Percentiles rank a stretch among this genome's conserved stretches.
Conservation (phyloP, 2,113 vertebrate species). For the Brachypteracias leptosomus region DNA sequence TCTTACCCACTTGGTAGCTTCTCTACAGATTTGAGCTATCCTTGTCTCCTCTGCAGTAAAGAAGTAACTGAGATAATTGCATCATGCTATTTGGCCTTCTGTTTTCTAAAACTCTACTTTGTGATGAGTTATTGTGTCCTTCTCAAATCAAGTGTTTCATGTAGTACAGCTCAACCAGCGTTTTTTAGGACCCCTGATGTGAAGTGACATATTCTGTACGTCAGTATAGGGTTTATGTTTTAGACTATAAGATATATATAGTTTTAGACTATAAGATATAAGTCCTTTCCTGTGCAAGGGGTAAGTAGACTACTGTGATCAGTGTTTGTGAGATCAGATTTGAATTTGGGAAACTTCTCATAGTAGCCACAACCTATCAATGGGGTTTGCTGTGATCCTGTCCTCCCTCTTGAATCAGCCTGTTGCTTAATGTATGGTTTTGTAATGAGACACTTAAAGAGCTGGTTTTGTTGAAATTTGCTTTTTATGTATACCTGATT, state of each 20-base stretch:
- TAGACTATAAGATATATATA: neutral
- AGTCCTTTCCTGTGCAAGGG: neutral
- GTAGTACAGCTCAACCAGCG: neutral
- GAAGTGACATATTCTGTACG: neutral
- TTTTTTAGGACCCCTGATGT: neutral
- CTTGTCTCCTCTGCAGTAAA: neutral
- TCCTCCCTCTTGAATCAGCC: neutral
- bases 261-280: neutral
- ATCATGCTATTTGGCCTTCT: neutral
- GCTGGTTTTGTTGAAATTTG: neutral
- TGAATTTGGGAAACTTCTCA: neutral
- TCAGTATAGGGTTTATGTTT: neutral
- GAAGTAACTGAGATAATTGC: neutral
- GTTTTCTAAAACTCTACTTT: neutral
- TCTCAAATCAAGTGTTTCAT: neutral
- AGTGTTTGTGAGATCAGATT: neutral
- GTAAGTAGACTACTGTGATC: neutral
- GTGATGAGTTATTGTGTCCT: neutral
- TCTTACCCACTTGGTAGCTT: neutral
- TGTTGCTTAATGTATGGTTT: neutral
- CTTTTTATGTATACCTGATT: neutral
- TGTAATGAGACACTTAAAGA: neutral
- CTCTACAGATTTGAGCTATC: neutral
- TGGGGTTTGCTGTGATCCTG: neutral
- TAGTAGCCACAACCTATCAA: accelerated